Base-by-base conservation (phyloP, 2,888 invertebrate genomes). In the Protophormia terraenovae region DNA sequence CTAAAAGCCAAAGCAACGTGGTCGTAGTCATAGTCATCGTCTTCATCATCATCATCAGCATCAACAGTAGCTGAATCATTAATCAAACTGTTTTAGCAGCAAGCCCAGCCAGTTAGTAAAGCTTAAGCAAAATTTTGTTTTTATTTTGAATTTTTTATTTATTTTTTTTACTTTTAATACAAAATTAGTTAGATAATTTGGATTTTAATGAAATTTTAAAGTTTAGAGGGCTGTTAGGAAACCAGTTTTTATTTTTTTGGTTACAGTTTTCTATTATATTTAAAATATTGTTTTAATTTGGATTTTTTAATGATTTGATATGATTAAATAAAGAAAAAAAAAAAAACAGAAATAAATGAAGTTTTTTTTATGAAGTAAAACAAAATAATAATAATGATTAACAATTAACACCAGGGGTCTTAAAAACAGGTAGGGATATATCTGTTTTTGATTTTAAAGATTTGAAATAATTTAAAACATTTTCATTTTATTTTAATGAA, bases 61-160 rank as follows among this genome's bases (percentile, higher is more conserved):
- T 27, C 72, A 64, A 71, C 84, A 81, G 84, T 81, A 84, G 84
- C 84, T 58, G 45, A 78, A n/a, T 81, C 84, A 84, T 84, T 81
- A 84, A 84, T 77, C 77, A 81, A 50, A 71, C 19, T 47, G n/a
- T 47, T 62, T 58, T 69, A 73, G 38, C 38, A 67, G 73, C 60
- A 32, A 27, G 14, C n/a, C 14, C n/a, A 1, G 16, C 38, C 19
- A 41, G 32, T n/a, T 22, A 45, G 27, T 8, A n/a, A 45, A 16
- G n/a, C n/a, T n/a, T n/a, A n/a, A 47, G 8, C n/a, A 47, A 7
- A 16, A 0, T 47, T 53, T 24, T 53, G 14, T 53, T 24, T 38
- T 73, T 38, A 22, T 38, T 69, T 35, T n/a, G n/a, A n/a, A n/a
- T n/a, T n/a, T n/a, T n/a, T n/a, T n/a, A n/a, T n/a, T n/a, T n/a